Conservation (phyloP, 2,113 vertebrate species). For the Zapornia atra region DNA sequence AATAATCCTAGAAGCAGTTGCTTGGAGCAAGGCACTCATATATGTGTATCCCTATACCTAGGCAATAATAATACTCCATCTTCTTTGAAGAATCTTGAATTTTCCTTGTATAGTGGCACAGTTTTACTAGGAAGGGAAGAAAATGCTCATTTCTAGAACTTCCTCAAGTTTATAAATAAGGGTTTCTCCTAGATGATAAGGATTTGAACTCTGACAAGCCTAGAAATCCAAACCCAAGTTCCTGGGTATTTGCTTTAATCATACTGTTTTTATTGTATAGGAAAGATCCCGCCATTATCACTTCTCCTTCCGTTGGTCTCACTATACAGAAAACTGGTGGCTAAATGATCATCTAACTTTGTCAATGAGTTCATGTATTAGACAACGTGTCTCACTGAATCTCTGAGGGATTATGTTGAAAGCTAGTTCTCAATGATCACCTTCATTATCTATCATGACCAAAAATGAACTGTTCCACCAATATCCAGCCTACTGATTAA, state of each 20-base stretch:
- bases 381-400: background rate
- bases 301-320: background rate
- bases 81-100: background rate
- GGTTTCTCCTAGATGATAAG: background rate
- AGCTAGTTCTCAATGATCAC: background rate
- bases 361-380: background rate
- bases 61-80: background rate
- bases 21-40: background rate
- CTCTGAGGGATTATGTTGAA: background rate
- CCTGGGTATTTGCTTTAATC: background rate
- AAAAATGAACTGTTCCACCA: background rate
- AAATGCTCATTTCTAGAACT: background rate
- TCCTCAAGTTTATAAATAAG: background rate
- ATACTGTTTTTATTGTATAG: background rate
- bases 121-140: background rate
- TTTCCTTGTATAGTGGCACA: background rate
- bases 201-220: background rate
- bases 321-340: background rate
- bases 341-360: background rate
- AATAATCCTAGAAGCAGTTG: background rate
- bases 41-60: background rate
- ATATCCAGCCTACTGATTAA: background rate
- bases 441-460: background rate
- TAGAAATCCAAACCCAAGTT: background rate
- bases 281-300: background rate